Percentiles rank a stretch among this genome's conserved stretches.
These are phyloP conservation scores for Sebastes trivittatus DNA, from an alignment of 2,797 vertebrate species.

Conservation along the genomic window DNA sequence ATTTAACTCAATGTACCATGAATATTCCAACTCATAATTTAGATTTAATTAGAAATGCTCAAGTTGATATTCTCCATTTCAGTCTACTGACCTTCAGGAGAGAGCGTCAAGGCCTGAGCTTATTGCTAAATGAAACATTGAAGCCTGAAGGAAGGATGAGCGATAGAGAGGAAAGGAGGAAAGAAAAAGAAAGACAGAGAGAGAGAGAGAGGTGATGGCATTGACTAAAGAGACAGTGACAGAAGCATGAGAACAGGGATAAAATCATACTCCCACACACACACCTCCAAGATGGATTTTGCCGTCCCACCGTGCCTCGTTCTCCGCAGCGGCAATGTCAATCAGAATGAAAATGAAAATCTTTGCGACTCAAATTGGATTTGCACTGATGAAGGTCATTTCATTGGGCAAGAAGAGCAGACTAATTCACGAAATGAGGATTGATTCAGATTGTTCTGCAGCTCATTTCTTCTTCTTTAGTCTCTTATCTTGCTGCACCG, in stretches of 20 bases:
- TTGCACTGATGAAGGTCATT: slow-evolving; percentile 68
- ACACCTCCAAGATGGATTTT: slow-evolving; percentile 43
- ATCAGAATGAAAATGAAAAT: slow-evolving; percentile 67
- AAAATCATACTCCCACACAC: slow-evolving; percentile 18
- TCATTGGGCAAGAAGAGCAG: slow-evolving; percentile 43
- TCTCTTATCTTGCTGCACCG: slow-evolving; percentile 37
- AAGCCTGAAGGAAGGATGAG: slow-evolving; percentile 1
- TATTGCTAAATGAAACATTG: slow-evolving; percentile 10
- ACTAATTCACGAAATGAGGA: slow-evolving; percentile 63
- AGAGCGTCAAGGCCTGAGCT: slow-evolving; percentile 10
- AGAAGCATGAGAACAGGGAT: slow-evolving; percentile 30
- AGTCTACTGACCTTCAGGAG: slow-evolving; percentile 51
- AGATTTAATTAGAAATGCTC: slow-evolving; percentile 58
- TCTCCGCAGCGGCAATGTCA: slow-evolving; percentile 58
- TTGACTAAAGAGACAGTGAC: slow-evolving; percentile 45
- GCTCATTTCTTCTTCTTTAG: slow-evolving; percentile 53
- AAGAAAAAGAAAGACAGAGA: neutral
- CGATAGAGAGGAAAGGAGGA: neutral
- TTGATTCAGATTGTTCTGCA: slow-evolving; percentile 57
- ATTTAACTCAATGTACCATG: slow-evolving; percentile 12
- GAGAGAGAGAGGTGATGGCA: slow-evolving; percentile 7
- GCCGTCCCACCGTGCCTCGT: slow-evolving; percentile 28
- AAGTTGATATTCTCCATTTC: slow-evolving; percentile 47
- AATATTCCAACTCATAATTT: slow-evolving; percentile 33
- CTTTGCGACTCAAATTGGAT: slow-evolving; percentile 67